Base-by-base conservation (phyloP, 2,797 vertebrate species). In the Capromys pilorides region DNA sequence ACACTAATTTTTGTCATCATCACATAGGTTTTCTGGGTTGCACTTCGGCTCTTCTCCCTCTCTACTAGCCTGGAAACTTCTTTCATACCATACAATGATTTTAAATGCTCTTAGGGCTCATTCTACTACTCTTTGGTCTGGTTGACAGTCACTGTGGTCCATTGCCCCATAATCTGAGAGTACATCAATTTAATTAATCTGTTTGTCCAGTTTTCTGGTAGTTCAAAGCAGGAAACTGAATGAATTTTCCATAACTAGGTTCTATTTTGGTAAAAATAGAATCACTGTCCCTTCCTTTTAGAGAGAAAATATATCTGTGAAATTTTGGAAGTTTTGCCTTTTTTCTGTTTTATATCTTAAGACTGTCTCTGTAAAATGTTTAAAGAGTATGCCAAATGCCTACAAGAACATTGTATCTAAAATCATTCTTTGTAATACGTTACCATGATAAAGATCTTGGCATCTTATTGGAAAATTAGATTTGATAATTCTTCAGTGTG, bases 391-490 rank as follows among this genome's bases (percentile, higher is more conserved):
- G 64, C 13, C 12, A 41, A 84, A 90, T 61, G 28, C 82, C 97
- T 94, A 54, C 31, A 79, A 5, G 86, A n/a, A 94, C 0, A 2
- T 39, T 91, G 94, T 75, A 21, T 79, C 18, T 5, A 39, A 16
- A 79, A n/a, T 51, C 81, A 93, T 80, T 66, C 24, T 95, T 45
- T 96, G 93, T 80, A 80, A 86, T 84, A 79, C 79, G 49, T 95
- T 73, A 75, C 24, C 77, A 19, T 71, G 62, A 79, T 93, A 96
- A 77, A 45, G 87, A 95, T 51, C 67, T 36, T 45, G 87, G 10
- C 64, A 62, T 77, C n/a, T 94, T 93, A 69, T 91, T 98, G 92
- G 90, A 41, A 96, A 92, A 97, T 26, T 59, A 77, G 79, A 97
- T 95, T 95, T 96, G 79, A 66, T 96, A 96, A 82, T 13, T 97